phyloP scores from a whole-genome alignment of 1,140 invertebrate genomes.

The Orchestia grillus region DNA sequence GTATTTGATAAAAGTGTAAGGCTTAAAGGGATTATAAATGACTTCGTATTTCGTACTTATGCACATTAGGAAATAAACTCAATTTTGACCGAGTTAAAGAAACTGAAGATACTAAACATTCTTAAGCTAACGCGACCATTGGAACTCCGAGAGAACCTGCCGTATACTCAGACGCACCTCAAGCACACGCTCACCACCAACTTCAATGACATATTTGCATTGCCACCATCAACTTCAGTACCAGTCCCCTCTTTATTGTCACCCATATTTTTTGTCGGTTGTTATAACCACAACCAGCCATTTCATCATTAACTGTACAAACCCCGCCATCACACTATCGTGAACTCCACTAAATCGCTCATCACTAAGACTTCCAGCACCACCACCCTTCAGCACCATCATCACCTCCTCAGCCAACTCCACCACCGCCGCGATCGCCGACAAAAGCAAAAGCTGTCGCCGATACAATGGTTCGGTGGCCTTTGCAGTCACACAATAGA shows the following conservation, averaged over 20 bases:
- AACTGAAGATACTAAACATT: neutral
- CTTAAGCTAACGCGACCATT: neutral
- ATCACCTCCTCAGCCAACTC: constrained; percentile 12
- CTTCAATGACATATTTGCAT: neutral
- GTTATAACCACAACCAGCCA: neutral
- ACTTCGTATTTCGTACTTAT: too few species aligned
- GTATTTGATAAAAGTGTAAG: neutral
- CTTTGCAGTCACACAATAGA: constrained; percentile 40
- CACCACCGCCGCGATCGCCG: constrained; percentile 1
- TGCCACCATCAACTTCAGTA: neutral
- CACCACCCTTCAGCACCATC: neutral
- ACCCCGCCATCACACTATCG: neutral
- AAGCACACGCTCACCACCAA: neutral
- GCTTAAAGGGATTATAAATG: neutral
- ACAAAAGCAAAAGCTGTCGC: constrained; percentile 35
- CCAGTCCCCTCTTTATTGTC: neutral
- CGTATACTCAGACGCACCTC: neutral
- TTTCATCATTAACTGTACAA: neutral
- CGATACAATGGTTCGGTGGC: constrained; percentile 24
- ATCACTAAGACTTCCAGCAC: neutral
- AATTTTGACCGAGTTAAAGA: neutral
- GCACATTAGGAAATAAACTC: neutral
- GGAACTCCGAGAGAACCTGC: neutral
- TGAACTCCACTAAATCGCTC: neutral
- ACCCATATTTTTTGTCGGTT: neutral